Conservation (phyloP, 2,797 vertebrate species). For the Poeciliopsis turneri region DNA sequence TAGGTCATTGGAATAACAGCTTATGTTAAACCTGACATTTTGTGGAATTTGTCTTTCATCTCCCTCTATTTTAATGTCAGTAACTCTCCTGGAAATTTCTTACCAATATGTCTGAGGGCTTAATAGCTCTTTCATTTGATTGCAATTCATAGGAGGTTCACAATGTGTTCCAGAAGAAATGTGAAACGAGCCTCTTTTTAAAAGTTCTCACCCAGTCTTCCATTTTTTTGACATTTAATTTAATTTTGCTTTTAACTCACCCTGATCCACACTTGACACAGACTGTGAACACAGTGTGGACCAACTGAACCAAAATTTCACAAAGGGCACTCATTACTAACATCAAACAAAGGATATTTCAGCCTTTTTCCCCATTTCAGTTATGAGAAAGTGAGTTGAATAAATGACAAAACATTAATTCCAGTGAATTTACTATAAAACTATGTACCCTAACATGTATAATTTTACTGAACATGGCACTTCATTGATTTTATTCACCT, state of each 20-base stretch:
- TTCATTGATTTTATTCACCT: background rate
- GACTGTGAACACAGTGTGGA: slow-evolving; percentile 49
- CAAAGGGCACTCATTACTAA: slow-evolving; percentile 42
- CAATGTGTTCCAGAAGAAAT: slow-evolving; percentile 51
- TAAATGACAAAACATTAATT: background rate
- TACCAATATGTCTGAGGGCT: slow-evolving; percentile 31
- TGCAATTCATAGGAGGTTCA: slow-evolving; percentile 28
- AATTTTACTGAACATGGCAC: background rate
- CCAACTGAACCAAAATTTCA: slow-evolving; percentile 21
- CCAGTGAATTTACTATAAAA: background rate
- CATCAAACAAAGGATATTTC: slow-evolving; percentile 31
- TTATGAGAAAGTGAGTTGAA: slow-evolving; percentile 6
- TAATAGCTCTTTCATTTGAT: slow-evolving; percentile 34
- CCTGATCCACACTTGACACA: slow-evolving; percentile 39
- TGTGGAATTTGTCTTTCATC: slow-evolving; percentile 26
- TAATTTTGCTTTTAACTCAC: slow-evolving; percentile 64
- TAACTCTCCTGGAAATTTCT: slow-evolving; percentile 29
- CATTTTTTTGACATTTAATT: slow-evolving; percentile 67
- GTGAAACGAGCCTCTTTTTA: slow-evolving; percentile 34
- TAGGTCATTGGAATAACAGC: slow-evolving; percentile 13
- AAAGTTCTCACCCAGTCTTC: slow-evolving; percentile 51
- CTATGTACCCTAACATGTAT: background rate
- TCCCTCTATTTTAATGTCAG: slow-evolving; percentile 38
- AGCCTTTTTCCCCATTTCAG: background rate
- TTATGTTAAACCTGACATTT: slow-evolving; percentile 42